Evolutionary conservation across 2,797 vertebrate species (phyloP), one percentile per base, ranked within the genome.

Genomic region (Rhinella marina): DNA sequence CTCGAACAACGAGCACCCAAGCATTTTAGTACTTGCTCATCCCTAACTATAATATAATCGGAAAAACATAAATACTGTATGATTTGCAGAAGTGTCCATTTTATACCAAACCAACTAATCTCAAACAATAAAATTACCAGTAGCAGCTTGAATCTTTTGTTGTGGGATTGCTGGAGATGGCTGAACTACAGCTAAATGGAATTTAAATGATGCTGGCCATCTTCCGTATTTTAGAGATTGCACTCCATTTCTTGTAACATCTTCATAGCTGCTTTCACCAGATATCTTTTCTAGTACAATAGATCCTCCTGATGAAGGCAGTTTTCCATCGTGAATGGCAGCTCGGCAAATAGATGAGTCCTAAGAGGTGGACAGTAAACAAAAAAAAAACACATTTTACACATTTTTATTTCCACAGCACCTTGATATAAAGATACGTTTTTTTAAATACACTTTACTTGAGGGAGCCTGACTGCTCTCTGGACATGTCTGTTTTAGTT

Each of bases 291-390:
- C 41, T 7, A 86, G 14, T 50, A 17, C 21, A 6, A 27, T 14
- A 3, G 7, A 7, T 78, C 75, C 73, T 16, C 59, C 59, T 17
- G 29, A 17, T 17, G 16, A 4, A 25, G 19, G 4, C 41, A 78
- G 9, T 66, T 2, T 23, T 66, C 48, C 59, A 25, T 59, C 23
- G 29, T 86, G 59, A 52, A 78, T 86, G 9, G 75, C 75, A 48
- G 84, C 73, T 52, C n/a, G 29, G 25, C 84, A 86, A 64, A 78
- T 29, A 27, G 73, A 66, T 17, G 84, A 86, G 62, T 86, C 75
- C 84, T 86, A 64, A 19, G 16, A 70, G 8, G 7, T 73, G 14
- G 29, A 1, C 16, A 32, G 66, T 29, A 12, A 48, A 73, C 12
- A 70, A 0, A 29, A n/a, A n/a, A n/a, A n/a, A n/a, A n/a, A n/a